Evolutionary conservation across 2,113 vertebrate species (phyloP), one percentile per base, ranked within the genome.

Genomic region (Thamnaconus septentrionalis): DNA sequence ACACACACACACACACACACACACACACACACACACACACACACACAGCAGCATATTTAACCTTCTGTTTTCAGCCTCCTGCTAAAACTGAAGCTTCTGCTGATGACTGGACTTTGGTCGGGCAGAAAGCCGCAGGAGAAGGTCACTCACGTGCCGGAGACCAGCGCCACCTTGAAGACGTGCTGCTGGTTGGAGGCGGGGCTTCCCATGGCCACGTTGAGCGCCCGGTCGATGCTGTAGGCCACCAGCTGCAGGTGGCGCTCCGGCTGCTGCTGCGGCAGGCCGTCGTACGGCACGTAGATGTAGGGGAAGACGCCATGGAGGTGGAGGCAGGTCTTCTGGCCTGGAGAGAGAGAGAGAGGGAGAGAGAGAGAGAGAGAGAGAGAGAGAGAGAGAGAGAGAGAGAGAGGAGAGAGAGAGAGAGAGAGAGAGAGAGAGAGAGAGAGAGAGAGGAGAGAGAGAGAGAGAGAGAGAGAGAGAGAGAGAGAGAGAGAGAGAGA

Each of bases 241-340:
- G 97, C 96, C 89, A 99, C 90, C 87, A 96, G 96, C 55, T 92
- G 94, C 82, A 99, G 92, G 91, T 96, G 92, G 76, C 86, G 89
- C 56, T 98, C 95, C 31, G 93, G 88, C 73, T 92, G 90, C 78
- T 93, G 94, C 67, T 92, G 91, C 66, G 18, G 18, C 18, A 89
- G 86, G 58, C 94, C 95, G 84, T 98, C 95, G 0, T 96, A 99
- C 0, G 94, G 96, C 56, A 98, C 91, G 53, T 96, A 99, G 87
- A 99, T 88, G 89, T 99, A 99, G 73, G 97, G 97, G 86, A 98
- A 98, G 66, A 96, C 76, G 56, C 97, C 96, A 54, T 99, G 97
- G 53, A 99, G 92, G 79, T 99, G 97, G 77, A 99, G 94, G 84
- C 97, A 99, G 5, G 97, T 96, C 91, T 97, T 98, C 91, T 99